Evolutionary conservation across 2,113 vertebrate species (phyloP), one percentile per base, ranked within the genome.

Genomic region (Scartelaos histophorus): DNA sequence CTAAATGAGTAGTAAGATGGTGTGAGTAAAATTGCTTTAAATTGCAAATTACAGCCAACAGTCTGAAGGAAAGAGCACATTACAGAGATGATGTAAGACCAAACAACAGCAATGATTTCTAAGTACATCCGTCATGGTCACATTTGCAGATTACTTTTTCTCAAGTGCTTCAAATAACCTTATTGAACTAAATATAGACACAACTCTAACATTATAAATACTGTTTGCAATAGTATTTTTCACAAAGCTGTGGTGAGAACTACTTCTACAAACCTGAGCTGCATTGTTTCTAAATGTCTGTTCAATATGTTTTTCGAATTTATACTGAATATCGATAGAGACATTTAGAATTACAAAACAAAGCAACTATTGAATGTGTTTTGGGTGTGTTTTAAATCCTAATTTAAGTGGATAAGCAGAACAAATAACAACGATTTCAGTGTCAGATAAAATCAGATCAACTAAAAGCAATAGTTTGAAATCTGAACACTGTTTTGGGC

Each of bases 41-140:
- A 82, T 80, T 89, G 75, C 82, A 87, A 80, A 84, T 73, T 43
- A 73, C 24, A 60, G 5, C 60, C 24, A 64, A 49, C 24, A 15
- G 22, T 78, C 57, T 70, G 66, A 75, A 69, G 47, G 53, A 70
- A 47, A 78, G 25, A 17, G 35, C 34, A 58, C 12, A 78, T 70
- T 58, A 67, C 7, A 43, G 11, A 22, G n/a, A 69, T 65, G 79
- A 78, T 75, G 68, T 45, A 70, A 77, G 79, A 78, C 49, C 53
- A 13, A 22, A 76, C 66, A 60, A 71, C 58, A 77, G 25, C 58
- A 75, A 54, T 64, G 69, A 64, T 74, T 76, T 76, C 61, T 46
- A 71, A 22, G 19, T 43, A 43, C 45, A 25, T 78, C 45, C 22
- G 77, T 72, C 47, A 66, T 6, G 9, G 62, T 67, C 47, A 51